These are phyloP conservation scores for Azorinus chamasolen DNA, from an alignment of 2,888 invertebrate species.

Conservation along the genomic window DNA sequence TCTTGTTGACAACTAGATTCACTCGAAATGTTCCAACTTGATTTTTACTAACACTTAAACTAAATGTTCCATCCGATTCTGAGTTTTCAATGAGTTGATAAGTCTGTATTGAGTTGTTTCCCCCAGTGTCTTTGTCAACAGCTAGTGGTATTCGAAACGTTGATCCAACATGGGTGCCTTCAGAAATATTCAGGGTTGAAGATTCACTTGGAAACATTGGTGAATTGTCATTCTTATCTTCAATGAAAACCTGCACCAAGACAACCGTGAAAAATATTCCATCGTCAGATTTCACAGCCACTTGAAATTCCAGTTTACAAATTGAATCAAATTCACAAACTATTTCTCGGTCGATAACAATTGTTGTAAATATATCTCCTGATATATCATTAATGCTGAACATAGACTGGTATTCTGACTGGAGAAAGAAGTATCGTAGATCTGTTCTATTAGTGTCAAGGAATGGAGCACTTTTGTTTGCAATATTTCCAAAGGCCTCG, in stretches of 20 bases:
- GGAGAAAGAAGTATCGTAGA: constrained; percentile 58
- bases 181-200: constrained; percentile 68
- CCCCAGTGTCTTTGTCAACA: constrained; percentile 73
- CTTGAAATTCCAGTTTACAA: constrained; percentile 68
- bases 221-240: constrained; percentile 77
- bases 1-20: constrained; percentile 51
- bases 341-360: constrained; percentile 74
- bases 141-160: constrained; percentile 67
- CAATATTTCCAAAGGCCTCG: constrained; percentile 60
- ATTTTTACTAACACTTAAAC: constrained; percentile 56
- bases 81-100: constrained; percentile 65
- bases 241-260: constrained; percentile 60
- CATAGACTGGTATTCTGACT: constrained; percentile 38
- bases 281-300: constrained; percentile 61
- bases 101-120: constrained; percentile 72
- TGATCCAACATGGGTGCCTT: constrained; percentile 66
- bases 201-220: constrained; percentile 67
- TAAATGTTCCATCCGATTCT: constrained; percentile 61
- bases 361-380: constrained; percentile 59
- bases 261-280: constrained; percentile 53
- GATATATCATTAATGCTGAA: constrained; percentile 59
- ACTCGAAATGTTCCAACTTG: constrained; percentile 40
- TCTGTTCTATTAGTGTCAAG: constrained; percentile 19
- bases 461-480: constrained; percentile 40
- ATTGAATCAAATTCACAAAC: constrained; percentile 54